phyloP scores from a whole-genome alignment of 1,140 invertebrate genomes.

The Pemphigus obesinymphae region DNA sequence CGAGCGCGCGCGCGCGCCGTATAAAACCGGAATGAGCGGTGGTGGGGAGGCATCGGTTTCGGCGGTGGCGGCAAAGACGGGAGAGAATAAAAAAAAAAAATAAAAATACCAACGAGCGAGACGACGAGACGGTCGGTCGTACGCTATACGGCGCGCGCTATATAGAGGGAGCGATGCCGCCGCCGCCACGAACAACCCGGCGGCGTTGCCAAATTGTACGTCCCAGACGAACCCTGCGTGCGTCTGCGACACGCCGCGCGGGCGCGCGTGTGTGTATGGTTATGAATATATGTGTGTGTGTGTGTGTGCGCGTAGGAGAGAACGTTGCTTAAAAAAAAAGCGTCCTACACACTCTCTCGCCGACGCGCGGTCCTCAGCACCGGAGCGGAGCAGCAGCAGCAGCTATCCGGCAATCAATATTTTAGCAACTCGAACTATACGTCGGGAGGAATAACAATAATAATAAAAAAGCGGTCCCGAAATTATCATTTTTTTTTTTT shows the following conservation, averaged over 20 bases:
- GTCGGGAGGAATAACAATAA: conserved; percentile 22
- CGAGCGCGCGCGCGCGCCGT: conserved; percentile 20
- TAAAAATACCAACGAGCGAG: conserved; percentile 37
- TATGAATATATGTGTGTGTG: not conserved
- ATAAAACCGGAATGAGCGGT: conserved; percentile 11
- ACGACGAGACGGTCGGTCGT: conserved; percentile 36
- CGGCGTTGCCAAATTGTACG: conserved; percentile 38
- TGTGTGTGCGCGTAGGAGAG: not conserved
- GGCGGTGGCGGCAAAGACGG: conserved; percentile 29
- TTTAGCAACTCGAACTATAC: conserved; percentile 29
- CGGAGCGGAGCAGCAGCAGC: conserved; percentile 4
- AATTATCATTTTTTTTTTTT: conserved; percentile 3
- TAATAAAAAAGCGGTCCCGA: conserved; percentile 1
- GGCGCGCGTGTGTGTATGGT: not conserved
- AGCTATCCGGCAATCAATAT: conserved; percentile 39
- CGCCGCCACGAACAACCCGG: conserved; percentile 23
- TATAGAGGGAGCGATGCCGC: conserved; percentile 5
- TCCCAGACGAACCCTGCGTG: conserved; percentile 37
- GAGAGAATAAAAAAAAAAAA: conserved; percentile 7
- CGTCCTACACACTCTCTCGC: conserved; percentile 30
- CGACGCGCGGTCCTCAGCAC: conserved; percentile 6
- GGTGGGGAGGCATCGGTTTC: not conserved
- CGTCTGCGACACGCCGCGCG: not conserved
- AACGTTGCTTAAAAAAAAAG: conserved; percentile 37
- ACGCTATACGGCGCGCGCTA: not conserved